Percentiles rank a stretch among this genome's conserved stretches.
phyloP scores from a whole-genome alignment of 2,113 vertebrate species.

The Apodemus speciosus region DNA sequence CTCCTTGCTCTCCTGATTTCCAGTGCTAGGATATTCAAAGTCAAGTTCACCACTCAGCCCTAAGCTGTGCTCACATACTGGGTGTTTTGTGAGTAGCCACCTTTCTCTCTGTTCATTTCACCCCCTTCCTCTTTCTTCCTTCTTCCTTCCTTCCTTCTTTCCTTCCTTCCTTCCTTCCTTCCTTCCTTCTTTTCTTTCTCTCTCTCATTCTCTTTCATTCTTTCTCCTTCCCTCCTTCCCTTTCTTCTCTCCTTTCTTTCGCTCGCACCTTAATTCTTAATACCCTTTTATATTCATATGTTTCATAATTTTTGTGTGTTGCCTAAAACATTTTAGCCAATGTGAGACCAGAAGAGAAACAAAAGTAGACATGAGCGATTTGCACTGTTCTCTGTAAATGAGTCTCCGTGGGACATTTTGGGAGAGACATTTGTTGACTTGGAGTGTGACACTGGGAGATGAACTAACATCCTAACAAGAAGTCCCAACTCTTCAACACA shows the following conservation, averaged over 20 bases:
- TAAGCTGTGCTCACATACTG: neutral
- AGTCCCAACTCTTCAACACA: neutral
- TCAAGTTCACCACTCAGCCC: too few species aligned
- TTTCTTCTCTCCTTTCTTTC: neutral
- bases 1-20: neutral
- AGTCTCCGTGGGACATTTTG: neutral
- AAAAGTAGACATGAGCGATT: accelerated
- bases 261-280: neutral
- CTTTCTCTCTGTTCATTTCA: neutral
- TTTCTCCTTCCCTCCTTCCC: too few species aligned
- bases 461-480: neutral
- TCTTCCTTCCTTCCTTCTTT: too few species aligned
- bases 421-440: neutral
- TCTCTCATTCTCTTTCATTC: too few species aligned
- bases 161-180: too few species aligned
- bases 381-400: neutral
- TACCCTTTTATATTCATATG: neutral
- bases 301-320: too few species aligned
- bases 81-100: accelerated
- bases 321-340: neutral
- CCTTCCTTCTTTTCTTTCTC: too few species aligned
- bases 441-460: neutral
- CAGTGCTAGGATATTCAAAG: neutral
- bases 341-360: neutral
- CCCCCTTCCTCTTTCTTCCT: too few species aligned